phyloP scores from a whole-genome alignment of 2,888 invertebrate genomes.

The Agrotis clavis region DNA sequence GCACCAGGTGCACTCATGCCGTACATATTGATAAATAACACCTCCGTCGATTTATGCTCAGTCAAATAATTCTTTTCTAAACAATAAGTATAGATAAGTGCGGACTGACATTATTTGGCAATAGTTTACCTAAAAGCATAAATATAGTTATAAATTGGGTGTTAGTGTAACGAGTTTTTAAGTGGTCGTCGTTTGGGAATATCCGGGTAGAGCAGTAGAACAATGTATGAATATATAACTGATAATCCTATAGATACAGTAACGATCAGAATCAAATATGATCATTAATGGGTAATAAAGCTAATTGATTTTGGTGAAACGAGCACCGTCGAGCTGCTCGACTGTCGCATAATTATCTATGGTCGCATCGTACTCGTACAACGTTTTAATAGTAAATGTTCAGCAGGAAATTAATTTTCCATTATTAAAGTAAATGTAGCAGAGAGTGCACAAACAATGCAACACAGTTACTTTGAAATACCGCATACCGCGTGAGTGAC shows the following conservation, averaged over 20 bases:
- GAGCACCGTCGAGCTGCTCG: not conserved
- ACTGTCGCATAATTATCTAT: too few relatives aligned
- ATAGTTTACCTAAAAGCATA: conserved; percentile 44
- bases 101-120: conserved; percentile 52
- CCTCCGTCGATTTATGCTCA: conserved; percentile 55
- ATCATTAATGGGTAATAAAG: conserved; percentile 33
- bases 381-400: not conserved
- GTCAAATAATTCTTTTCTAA: conserved; percentile 58
- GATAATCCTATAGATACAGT: conserved; percentile 17
- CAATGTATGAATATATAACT: conserved; percentile 18
- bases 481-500: conserved; percentile 32
- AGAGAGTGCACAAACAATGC: conserved; percentile 49
- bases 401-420: conserved; percentile 14
- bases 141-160: conserved; percentile 47
- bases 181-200: conserved; percentile 24
- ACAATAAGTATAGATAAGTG: conserved; percentile 59
- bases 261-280: conserved; percentile 22
- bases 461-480: conserved; percentile 37
- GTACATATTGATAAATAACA: conserved; percentile 70
- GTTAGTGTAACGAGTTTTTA: conserved; percentile 33
- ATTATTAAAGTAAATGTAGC: conserved; percentile 26
- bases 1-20: conserved; percentile 80
- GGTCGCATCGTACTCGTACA: too few relatives aligned
- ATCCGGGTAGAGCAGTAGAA: conserved; percentile 44
- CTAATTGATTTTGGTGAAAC: conserved; percentile 37